Base-by-base conservation (phyloP, 2,888 invertebrate species). In the Cosmia trapezina region DNA sequence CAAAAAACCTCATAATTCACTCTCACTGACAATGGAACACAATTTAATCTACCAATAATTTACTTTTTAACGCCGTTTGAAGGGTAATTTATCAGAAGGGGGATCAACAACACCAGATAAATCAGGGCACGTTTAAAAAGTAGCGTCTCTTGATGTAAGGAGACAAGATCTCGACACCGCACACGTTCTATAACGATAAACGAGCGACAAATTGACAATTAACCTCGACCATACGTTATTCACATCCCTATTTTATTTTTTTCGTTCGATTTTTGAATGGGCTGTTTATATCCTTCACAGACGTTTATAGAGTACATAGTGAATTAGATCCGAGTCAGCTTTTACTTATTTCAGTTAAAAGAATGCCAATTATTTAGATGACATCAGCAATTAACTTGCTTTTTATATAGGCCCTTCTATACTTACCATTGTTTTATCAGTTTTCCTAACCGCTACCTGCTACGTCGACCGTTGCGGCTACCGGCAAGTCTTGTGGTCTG, bases 161-260 rank as follows among this genome's bases (percentile, higher is more conserved):
- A 81, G 92, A 94, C 94, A 93, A 90, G 92, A 88, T 91, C 88
- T 88, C 86, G 86, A 89, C 85, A 87, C 81, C 88, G 83, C 88
- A 87, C 87, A 85, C 87, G 88, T 87, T 89, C 77, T 75, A 75
- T 71, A 72, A 71, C 70, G 82, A 76, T 81, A 85, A 87, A 88
- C 86, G 83, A 86, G 89, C 87, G 90, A 94, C 94, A 93, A 94
- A 95, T 94, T 88, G 92, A 81, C 93, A 89, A 93, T 94, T 93
- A 94, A 92, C 90, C 90, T 88, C 85, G 84, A 82, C 88, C 86
- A 87, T 93, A 88, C 87, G 84, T 91, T 91, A 91, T 80, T 81
- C 78, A 76, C 77, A 81, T 83, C 86, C 83, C 79, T 80, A 80
- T 71, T 73, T 71, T 59, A 22, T n/a, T 37, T 45, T 59, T 72